Conservation (phyloP, 1,140 invertebrate species). For the Cydia strobilella region DNA sequence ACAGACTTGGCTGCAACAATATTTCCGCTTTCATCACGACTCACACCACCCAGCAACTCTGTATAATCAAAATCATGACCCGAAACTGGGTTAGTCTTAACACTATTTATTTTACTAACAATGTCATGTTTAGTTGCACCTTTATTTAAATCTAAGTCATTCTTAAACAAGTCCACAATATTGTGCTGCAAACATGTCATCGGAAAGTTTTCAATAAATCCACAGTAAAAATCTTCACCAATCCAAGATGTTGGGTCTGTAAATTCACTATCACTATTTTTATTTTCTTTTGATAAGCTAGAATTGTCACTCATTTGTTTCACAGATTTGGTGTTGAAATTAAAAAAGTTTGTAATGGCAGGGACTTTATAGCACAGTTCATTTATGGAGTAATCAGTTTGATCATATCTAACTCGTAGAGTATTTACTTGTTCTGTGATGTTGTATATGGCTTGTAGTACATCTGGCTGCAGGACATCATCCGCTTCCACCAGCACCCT, state of each 20-base stretch:
- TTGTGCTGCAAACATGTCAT: constrained; percentile 83
- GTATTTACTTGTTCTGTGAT: constrained; percentile 62
- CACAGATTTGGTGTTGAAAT: constrained; percentile 64
- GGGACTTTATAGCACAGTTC: constrained; percentile 86
- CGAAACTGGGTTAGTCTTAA: constrained; percentile 82
- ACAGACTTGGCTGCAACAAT: constrained; percentile 84
- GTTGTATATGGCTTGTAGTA: constrained; percentile 62
- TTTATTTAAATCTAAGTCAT: constrained; percentile 79
- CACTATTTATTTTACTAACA: constrained; percentile 81
- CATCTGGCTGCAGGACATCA: constrained; percentile 83
- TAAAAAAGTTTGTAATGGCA: constrained; percentile 57
- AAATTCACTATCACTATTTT: constrained; percentile 52
- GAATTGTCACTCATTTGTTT: constrained; percentile 44
- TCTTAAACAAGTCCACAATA: constrained; percentile 87
- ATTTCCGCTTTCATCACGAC: constrained; percentile 81
- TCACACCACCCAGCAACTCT: constrained; percentile 83
- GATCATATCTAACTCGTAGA: constrained; percentile 55
- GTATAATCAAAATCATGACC: constrained; percentile 85
- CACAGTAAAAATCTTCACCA: constrained; percentile 81
- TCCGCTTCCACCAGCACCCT: constrained; percentile 83
- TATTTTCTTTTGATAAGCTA: constrained; percentile 36
- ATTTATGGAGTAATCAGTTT: constrained; percentile 76
- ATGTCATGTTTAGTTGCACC: constrained; percentile 83
- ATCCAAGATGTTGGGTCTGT: constrained; percentile 80
- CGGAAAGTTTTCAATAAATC: constrained; percentile 80